phyloP scores from a whole-genome alignment of 2,888 invertebrate species.

The Drosophila niveifrons region DNA sequence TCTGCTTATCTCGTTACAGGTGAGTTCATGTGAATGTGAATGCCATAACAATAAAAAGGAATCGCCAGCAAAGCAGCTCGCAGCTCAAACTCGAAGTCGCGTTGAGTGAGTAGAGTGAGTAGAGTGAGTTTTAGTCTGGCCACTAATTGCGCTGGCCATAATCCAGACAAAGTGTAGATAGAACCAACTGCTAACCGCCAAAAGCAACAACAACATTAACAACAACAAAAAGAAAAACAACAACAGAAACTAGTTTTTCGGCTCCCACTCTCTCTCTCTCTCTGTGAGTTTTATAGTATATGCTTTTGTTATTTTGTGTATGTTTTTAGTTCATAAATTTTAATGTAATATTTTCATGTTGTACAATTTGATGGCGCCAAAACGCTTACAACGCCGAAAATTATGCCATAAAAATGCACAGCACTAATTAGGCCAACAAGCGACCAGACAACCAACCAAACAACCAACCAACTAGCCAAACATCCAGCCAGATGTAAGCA shows the following conservation, averaged over 20 bases:
- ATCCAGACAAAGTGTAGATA: constrained; percentile 17
- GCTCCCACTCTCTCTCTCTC: not conserved
- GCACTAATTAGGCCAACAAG: constrained; percentile 73
- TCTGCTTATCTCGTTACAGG: constrained; percentile 46
- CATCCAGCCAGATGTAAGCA: constrained; percentile 35
- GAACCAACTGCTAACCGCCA: constrained; percentile 18
- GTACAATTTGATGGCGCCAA: constrained; percentile 67
- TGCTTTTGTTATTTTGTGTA: constrained; percentile 20
- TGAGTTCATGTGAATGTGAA: constrained; percentile 22
- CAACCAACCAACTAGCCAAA: constrained; percentile 17
- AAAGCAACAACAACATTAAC: not conserved
- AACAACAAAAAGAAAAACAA: not conserved
- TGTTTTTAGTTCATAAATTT: constrained; percentile 67
- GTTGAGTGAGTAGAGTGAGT: not conserved
- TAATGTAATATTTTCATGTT: constrained; percentile 76
- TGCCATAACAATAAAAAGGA: constrained; percentile 10
- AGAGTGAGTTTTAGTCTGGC: not conserved
- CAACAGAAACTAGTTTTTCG: not conserved
- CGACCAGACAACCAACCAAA: constrained; percentile 23
- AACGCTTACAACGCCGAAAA: constrained; percentile 74
- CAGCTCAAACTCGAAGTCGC: constrained; percentile 6
- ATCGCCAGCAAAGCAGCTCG: constrained; percentile 4
- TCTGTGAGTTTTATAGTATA: not conserved
- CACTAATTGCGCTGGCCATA: constrained; percentile 26
- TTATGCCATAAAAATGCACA: constrained; percentile 79